These are phyloP conservation scores for Choristoneura fumiferana DNA, from an alignment of 1,140 invertebrate genomes.

Conservation along the genomic window DNA sequence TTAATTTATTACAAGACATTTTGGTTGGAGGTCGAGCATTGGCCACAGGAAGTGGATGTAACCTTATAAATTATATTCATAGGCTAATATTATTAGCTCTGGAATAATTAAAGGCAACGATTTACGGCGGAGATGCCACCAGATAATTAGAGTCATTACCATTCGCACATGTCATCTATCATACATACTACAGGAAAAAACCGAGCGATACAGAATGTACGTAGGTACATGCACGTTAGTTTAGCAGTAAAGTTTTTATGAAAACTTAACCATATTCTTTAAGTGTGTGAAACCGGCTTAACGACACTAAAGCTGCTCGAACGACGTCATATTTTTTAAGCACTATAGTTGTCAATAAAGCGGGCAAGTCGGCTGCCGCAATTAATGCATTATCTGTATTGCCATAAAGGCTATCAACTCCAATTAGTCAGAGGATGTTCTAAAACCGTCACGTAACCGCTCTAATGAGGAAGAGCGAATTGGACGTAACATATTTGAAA, in stretches of 20 bases:
- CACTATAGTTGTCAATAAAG: constrained; percentile 6
- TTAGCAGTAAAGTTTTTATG: too few relatives aligned
- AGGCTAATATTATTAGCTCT: constrained; percentile 27
- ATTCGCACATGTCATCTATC: constrained; percentile 24
- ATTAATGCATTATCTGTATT: constrained; percentile 18
- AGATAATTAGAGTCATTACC: constrained; percentile 33
- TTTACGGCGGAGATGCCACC: constrained; percentile 29
- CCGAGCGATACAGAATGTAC: not conserved
- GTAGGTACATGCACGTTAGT: too few relatives aligned
- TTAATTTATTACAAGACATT: constrained; percentile 33
- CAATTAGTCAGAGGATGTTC: constrained; percentile 51
- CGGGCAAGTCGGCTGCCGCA: not conserved
- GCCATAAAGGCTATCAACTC: constrained; percentile 13
- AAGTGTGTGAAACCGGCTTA: not conserved
- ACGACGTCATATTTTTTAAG: constrained; percentile 5
- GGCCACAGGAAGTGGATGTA: constrained; percentile 34
- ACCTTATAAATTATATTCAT: constrained; percentile 30
- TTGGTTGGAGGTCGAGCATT: constrained; percentile 35
- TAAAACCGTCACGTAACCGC: constrained; percentile 50
- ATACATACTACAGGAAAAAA: not conserved
- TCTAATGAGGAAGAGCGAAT: constrained; percentile 74
- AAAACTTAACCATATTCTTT: not conserved
- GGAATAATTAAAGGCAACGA: constrained; percentile 38
- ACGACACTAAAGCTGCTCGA: constrained; percentile 4
- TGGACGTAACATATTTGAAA: constrained; percentile 42